These are phyloP conservation scores for Phymatocera aterrima DNA, from an alignment of 2,888 invertebrate genomes.

Conservation along the genomic window DNA sequence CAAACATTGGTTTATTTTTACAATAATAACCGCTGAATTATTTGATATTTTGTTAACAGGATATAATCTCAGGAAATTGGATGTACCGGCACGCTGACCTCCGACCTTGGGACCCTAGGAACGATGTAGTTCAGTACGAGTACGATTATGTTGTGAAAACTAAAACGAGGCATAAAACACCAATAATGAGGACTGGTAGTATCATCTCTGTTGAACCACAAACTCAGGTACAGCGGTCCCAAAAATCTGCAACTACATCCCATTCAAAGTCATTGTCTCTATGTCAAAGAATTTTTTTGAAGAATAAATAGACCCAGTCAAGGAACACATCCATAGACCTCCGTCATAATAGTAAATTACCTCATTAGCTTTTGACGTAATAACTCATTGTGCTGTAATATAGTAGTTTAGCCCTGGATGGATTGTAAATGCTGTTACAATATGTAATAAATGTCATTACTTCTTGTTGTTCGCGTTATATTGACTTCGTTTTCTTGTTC, in stretches of 20 bases:
- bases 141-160: constrained; percentile 87
- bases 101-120: constrained; percentile 92
- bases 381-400: constrained; percentile 35
- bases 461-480: constrained; percentile 33
- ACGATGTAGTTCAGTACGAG: constrained; percentile 93
- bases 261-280: constrained; percentile 37
- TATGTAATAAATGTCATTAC: constrained; percentile 45
- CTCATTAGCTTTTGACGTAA: constrained; percentile 41
- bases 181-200: constrained; percentile 84
- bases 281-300: constrained; percentile 37
- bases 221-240: constrained; percentile 66
- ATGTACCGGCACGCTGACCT: constrained; percentile 87
- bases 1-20: neutral
- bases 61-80: constrained; percentile 79
- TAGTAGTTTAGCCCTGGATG: constrained; percentile 43
- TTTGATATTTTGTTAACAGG: constrained; percentile 59
- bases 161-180: constrained; percentile 85
- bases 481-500: constrained; percentile 12
- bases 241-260: constrained; percentile 41
- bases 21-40: neutral
- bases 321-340: neutral
- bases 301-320: constrained; percentile 34
- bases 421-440: constrained; percentile 40
- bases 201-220: constrained; percentile 82
- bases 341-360: constrained; percentile 13